Evolutionary conservation across 2,797 vertebrate species (phyloP), one percentile per base, ranked within the genome.

Genomic region (Scolopax bukidnonensis): DNA sequence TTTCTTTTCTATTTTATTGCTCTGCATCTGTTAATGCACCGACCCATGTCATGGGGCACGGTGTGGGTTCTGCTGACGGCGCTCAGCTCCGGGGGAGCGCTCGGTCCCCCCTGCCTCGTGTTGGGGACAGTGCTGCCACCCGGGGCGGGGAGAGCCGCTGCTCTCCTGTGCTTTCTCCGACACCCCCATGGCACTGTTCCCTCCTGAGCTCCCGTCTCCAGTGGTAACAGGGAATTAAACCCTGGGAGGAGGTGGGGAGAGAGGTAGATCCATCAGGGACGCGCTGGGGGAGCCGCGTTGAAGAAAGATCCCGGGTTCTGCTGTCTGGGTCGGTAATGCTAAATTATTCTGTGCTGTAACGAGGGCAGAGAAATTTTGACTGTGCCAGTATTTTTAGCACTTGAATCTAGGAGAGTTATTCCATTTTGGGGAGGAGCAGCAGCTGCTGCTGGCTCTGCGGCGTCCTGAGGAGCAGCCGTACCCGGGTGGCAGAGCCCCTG

Each of bases 11-110:
- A 2, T 53, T 40, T 45, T 13, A 2, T 61, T 40, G 2, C 19
- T 84, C 65, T 61, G 40, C 12, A 33, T 16, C 56, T 30, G 18
- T n/a, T 2, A 6, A 9, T 13, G 69, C 36, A 32, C 51, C 1
- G 4, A 1, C 9, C 23, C 15, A 0, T 16, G 0, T 0, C 28
- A 2, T 36, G 53, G 0, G 3, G 45, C 48, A 28, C 56, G 47
- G 36, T 6, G 0, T 3, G 43, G 32, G 32, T 43, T 61, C 50
- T 91, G 50, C 88, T 36, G 61, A 3, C n/a, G 43, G 75, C 48
- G 1, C 3, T 69, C 68, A 8, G 84, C 88, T 82, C 70, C 4
- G 20, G 81, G 59, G 54, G 43, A 67, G 87, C 20, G 30, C 50
- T 83, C 10, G 53, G 36, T 87, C 27, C 40, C 1, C 17, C 36